phyloP scores from a whole-genome alignment of 2,113 vertebrate genomes.

The Phoxinus phoxinus region DNA sequence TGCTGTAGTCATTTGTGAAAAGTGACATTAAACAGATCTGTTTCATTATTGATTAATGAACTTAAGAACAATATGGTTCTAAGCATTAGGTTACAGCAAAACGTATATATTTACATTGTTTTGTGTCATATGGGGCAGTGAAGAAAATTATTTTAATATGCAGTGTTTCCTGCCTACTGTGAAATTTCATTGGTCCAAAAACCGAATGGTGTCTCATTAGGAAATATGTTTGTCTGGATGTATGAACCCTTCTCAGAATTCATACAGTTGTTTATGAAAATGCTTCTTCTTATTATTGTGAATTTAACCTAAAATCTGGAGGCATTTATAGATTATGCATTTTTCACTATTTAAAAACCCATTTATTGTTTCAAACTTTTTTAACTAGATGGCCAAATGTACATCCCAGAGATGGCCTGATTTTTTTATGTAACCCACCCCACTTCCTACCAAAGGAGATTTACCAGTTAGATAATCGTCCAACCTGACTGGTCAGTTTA shows the following conservation, averaged over 20 bases:
- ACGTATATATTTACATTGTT: neutral
- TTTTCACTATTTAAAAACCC: constrained; percentile 14
- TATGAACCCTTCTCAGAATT: neutral
- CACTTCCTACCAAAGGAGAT: neutral
- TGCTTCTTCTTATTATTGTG: neutral
- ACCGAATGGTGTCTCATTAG: neutral
- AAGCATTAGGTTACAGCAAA: neutral
- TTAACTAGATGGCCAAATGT: constrained; percentile 35
- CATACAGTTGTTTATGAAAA: neutral
- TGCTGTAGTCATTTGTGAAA: neutral
- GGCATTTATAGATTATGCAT: neutral
- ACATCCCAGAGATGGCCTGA: neutral
- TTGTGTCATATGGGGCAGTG: neutral
- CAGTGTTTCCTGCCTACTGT: neutral
- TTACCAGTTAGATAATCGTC: constrained; percentile 21
- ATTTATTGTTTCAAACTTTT: neutral
- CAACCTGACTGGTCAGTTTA: constrained; percentile 23
- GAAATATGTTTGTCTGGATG: neutral
- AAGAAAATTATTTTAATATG: neutral
- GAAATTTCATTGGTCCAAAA: neutral
- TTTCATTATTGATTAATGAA: neutral
- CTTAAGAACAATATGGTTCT: neutral
- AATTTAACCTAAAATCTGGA: neutral
- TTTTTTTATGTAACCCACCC: neutral
- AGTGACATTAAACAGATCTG: neutral